phyloP scores from a whole-genome alignment of 2,888 invertebrate species.

The Bellardia bayeri region DNA sequence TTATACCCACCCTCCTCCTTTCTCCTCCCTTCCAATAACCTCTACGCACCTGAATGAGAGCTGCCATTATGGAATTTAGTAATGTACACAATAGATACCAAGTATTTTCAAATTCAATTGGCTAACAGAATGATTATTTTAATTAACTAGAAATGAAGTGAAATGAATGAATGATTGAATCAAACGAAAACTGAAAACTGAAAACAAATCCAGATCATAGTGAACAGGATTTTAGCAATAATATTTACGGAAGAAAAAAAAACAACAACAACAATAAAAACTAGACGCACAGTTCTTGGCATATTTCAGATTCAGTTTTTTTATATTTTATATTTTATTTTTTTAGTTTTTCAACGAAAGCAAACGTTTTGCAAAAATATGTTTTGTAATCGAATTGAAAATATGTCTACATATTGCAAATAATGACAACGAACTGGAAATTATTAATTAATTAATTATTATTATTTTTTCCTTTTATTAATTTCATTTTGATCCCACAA shows the following conservation, averaged over 20 bases:
- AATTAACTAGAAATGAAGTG: slow-evolving; percentile 10
- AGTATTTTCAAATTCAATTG: slow-evolving; percentile 51
- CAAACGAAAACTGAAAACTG: background rate
- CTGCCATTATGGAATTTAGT: slow-evolving; percentile 69
- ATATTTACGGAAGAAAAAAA: background rate
- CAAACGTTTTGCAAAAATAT: background rate
- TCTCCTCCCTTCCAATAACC: background rate
- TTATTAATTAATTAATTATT: background rate
- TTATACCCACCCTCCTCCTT: slow-evolving; percentile 14
- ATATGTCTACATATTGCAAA: background rate
- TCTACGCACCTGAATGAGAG: slow-evolving; percentile 59
- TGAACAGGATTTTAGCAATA: slow-evolving; percentile 34
- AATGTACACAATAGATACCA: slow-evolving; percentile 56
- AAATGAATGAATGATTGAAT: slow-evolving; percentile 26
- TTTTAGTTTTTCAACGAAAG: background rate
- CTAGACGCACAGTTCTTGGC: slow-evolving; percentile 60
- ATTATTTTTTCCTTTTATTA: background rate
- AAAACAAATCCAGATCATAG: slow-evolving; percentile 13
- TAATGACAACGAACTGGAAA: slow-evolving; percentile 44
- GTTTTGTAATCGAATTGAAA: slow-evolving; percentile 1
- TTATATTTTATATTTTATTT: background rate
- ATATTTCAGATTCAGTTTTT: slow-evolving; percentile 25
- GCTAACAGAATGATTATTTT: slow-evolving; percentile 9
- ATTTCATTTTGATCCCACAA: background rate
- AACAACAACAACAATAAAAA: slow-evolving; percentile 12